Evolutionary conservation across 2,888 invertebrate species (phyloP), one percentile per base, ranked within the genome.

Genomic region (Vesta saturnalis): DNA sequence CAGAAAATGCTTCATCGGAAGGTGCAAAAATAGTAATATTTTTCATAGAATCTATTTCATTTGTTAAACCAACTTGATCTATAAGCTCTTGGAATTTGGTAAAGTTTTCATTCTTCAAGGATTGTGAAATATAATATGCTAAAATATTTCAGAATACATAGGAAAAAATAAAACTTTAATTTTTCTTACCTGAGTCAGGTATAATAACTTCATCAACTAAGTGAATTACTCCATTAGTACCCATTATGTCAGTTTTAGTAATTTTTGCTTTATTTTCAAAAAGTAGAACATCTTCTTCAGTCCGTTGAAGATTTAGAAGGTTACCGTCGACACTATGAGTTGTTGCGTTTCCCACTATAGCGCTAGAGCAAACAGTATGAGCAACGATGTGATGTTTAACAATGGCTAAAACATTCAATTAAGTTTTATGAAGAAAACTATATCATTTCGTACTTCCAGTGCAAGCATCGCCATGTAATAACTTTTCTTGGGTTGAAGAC

Each of bases 141-240:
- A 67, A 59, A 73, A 69, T 60, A 54, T 6, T 39, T 47, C 18
- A 18, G 6, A n/a, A 18, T 5, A 19, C 12, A 46, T 8, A 57
- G 61, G 21, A 30, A 12, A 49, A 43, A 23, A 2, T 22, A 22
- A 46, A 39, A 52, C 19, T 59, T 30, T 19, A 61, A 49, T 14
- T 54, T 19, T 12, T 19, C 43, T n/a, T 39, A 86, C 87, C 87
- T 18, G 88, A 87, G 70, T 90, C 87, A 0, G 91, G 91, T 60
- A 91, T 86, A 52, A 92, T 79, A 21, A 92, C 86, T 1, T 87
- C 86, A 76, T 92, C 91, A 71, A 92, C 87, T 22, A 90, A 84
- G 79, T 92, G 91, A 22, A 93, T 79, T 1, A 92, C 91, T n/a
- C 92, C 93, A 81, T 93, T 92, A 1, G 89, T 90, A 10, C 88